phyloP scores from a whole-genome alignment of 2,797 vertebrate genomes.

The Poecilia velifera region DNA sequence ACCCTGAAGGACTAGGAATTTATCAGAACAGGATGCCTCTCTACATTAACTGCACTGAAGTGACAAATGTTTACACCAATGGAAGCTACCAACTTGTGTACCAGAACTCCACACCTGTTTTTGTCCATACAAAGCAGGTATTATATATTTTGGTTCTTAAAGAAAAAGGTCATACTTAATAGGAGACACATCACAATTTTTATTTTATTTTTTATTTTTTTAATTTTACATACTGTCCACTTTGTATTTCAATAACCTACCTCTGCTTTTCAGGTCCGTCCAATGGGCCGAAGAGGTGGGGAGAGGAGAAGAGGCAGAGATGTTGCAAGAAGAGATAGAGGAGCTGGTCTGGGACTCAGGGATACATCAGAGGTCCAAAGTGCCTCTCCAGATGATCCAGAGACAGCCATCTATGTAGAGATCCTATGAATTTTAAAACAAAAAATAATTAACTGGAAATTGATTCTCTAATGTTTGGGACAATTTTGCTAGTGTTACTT shows the following conservation, averaged over 20 bases:
- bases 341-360: constrained; percentile 34
- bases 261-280: constrained; percentile 56
- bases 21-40: constrained; percentile 78
- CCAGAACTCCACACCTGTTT: constrained; percentile 83
- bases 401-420: constrained; percentile 80
- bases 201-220: too few relatives aligned
- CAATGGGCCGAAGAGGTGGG: constrained; percentile 69
- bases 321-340: constrained; percentile 35
- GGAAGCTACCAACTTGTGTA: constrained; percentile 85
- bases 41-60: constrained; percentile 84
- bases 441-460: background rate
- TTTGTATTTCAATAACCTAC: background rate
- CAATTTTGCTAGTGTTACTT: background rate
- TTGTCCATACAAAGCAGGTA: constrained; percentile 78
- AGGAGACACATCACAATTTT: background rate
- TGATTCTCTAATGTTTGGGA: background rate
- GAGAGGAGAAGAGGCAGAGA: constrained; percentile 60
- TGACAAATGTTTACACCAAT: constrained; percentile 83
- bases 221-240: background rate
- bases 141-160: background rate
- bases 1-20: constrained; percentile 54
- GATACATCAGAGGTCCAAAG: constrained; percentile 47
- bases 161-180: background rate
- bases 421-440: constrained; percentile 67
- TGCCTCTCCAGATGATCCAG: constrained; percentile 55